Base-by-base conservation (phyloP, 2,888 invertebrate species). In the Homarus gammarus region DNA sequence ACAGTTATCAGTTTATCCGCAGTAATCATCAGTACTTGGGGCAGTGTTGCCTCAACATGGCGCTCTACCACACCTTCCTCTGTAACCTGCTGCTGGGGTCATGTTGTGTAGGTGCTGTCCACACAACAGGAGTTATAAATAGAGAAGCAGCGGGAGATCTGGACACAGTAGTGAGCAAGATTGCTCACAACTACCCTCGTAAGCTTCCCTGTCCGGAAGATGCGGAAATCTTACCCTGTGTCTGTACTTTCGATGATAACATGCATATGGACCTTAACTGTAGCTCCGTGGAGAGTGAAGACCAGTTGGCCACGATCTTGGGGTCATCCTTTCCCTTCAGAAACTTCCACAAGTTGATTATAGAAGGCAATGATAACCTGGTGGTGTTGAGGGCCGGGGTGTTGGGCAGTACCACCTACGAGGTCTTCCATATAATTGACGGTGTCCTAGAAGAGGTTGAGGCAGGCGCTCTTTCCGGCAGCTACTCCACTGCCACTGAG, bases 361-460 rank as follows among this genome's bases (percentile, higher is more conserved):
- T 73, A 73, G n/a, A 38, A 12, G 73, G 38, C n/a, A 73, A 73
- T 44, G n/a, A 18, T 33, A 22, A 38, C 27, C 15, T 73, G 12
- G 38, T 15, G 38, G 73, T 33, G 44, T 38, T 73, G 73, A 22
- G 73, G 38, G 73, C 22, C 8, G 73, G 73, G n/a, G 38, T 27
- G 15, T 38, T 73, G 38, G 73, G 73, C 10, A 73, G 38, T 22
- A 40, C 40, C 38, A 73, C 73, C 38, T 73, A 40, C 73, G 22
- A 33, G 12, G 22, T 15, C 6, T n/a, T 73, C 10, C 12, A 73
- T 44, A 73, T 73, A 38, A 15, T 10, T 5, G 15, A 12, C 38
- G 12, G 22, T 36, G 73, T 38, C 12, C 73, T 73, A 27, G 44
- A 40, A n/a, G 73, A 73, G 44, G 5, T 73, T 1, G 73, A 73